Evolutionary conservation across 2,797 vertebrate species (phyloP), one percentile per base, ranked within the genome.

Genomic region (Gallinago nigripennis): DNA sequence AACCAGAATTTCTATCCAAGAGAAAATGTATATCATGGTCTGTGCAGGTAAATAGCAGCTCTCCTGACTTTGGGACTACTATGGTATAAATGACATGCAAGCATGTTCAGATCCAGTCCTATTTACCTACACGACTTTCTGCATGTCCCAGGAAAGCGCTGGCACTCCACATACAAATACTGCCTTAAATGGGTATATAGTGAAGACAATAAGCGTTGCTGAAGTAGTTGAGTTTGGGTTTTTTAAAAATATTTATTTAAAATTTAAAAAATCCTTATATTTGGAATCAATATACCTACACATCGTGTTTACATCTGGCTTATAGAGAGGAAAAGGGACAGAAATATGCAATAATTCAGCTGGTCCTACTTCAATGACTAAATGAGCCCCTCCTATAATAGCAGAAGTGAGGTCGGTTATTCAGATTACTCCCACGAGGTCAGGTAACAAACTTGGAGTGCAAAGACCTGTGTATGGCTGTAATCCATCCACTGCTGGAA

Each of bases 91-190:
- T 23, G 17, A 31, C 19, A 69, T 21, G n/a, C 11, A 71, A 78
- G 23, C 17, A 64, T 8, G 18, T 30, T 69, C 41, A 73, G 51
- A 77, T 39, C 6, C 48, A 76, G n/a, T 51, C 76, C 60, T 79
- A 65, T 90, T 92, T 92, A 50, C 71, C 95, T 88, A 80, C 7
- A 81, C 28, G 43, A 94, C 94, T 93, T 96, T 51, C 75, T 83
- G 54, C 23, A 31, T 30, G 21, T 45, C 41, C 92, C 70, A 75
- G 41, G 89, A 97, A 97, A 92, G 63, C 89, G 51, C 35, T 94
- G 58, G 57, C 89, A 96, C 15, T 56, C 23, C 35, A 85, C 7
- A 87, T 17, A 68, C 1, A 85, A 78, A 85, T 57, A n/a, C 35
- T 77, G 19, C 35, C 12, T 72, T 80, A 64, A 68, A 50, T 33